A percentile compares a stretch with the other conserved stretches of the same genome.
Evolutionary conservation across 2,113 vertebrate species (phyloP).

Genomic region (Paracyprichromis sp.): DNA sequence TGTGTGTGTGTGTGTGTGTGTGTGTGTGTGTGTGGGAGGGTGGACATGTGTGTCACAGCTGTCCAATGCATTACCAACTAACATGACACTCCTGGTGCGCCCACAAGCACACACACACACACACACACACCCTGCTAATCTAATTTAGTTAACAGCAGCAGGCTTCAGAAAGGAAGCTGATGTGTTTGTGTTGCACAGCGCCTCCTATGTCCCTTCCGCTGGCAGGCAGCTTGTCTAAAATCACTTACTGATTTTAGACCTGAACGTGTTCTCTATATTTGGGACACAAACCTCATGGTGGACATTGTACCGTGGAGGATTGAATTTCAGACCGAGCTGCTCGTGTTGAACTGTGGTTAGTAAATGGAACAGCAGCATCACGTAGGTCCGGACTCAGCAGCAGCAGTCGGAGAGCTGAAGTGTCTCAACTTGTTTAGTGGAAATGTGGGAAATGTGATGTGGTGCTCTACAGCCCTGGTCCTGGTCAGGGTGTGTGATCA

Average conservation of each 20-base stretch:
- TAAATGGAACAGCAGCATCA: slow-evolving; percentile 41
- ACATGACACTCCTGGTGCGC: slow-evolving; percentile 46
- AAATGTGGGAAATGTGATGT: slow-evolving; percentile 16
- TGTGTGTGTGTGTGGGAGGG: not conserved
- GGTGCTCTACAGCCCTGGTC: not conserved
- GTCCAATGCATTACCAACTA: slow-evolving; percentile 58
- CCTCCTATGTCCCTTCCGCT: not conserved
- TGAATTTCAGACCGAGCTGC: slow-evolving; percentile 11
- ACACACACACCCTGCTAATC: slow-evolving; percentile 31
- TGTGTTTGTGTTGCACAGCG: not conserved
- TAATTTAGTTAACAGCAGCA: slow-evolving; percentile 48
- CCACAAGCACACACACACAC: not conserved
- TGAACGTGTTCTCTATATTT: slow-evolving; percentile 21
- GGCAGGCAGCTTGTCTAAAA: not conserved
- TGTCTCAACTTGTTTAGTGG: slow-evolving; percentile 28
- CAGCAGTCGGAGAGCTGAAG: not conserved
- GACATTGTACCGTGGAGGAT: not conserved
- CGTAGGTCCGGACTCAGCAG: not conserved
- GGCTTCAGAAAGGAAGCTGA: slow-evolving; percentile 7
- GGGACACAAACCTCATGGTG: slow-evolving; percentile 19
- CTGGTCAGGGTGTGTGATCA: not conserved
- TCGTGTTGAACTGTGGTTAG: slow-evolving; percentile 21
- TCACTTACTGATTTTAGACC: not conserved
- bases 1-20: not conserved
- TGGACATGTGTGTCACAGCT: slow-evolving; percentile 51